Conservation (phyloP, 2,113 vertebrate species). For the Trachemys scripta region DNA sequence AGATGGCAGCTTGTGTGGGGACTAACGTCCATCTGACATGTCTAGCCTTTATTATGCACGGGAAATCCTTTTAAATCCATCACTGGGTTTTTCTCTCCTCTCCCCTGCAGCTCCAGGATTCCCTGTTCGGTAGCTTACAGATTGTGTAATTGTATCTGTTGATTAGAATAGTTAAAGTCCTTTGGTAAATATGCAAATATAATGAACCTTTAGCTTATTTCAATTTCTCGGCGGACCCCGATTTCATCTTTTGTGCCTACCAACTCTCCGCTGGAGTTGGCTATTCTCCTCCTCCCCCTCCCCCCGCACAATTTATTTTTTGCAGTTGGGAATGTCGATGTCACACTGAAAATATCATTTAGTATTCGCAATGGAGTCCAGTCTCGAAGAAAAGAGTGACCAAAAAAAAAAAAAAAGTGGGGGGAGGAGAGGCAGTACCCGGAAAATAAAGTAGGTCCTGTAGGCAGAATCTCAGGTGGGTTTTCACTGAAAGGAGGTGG, state of each 20-base stretch:
- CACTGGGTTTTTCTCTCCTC: neutral
- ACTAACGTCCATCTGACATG: constrained; percentile 58
- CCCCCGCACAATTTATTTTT: constrained; percentile 5
- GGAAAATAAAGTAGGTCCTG: constrained; percentile 9
- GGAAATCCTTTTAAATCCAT: constrained; percentile 2
- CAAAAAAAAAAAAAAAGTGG: rapidly evolving
- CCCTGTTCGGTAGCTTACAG: neutral
- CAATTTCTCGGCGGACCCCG: neutral
- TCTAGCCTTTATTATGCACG: constrained; percentile 33
- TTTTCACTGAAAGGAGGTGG: constrained; percentile 62
- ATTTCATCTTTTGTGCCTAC: neutral
- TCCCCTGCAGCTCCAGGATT: neutral
- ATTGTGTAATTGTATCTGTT: neutral
- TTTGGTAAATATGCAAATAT: neutral
- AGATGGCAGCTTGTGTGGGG: constrained; percentile 52
- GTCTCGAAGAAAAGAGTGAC: constrained; percentile 11
- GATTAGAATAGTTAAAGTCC: constrained; percentile 4
- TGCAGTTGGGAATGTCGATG: constrained; percentile 42
- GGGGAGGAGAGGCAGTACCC: neutral
- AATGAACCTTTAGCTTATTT: neutral
- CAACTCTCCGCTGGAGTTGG: neutral
- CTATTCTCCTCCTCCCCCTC: neutral
- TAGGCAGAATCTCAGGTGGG: neutral
- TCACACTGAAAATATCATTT: constrained; percentile 52
- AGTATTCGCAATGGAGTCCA: constrained; percentile 8